Conservation (phyloP, 2,797 vertebrate species). For the Steatocranus sp. region DNA sequence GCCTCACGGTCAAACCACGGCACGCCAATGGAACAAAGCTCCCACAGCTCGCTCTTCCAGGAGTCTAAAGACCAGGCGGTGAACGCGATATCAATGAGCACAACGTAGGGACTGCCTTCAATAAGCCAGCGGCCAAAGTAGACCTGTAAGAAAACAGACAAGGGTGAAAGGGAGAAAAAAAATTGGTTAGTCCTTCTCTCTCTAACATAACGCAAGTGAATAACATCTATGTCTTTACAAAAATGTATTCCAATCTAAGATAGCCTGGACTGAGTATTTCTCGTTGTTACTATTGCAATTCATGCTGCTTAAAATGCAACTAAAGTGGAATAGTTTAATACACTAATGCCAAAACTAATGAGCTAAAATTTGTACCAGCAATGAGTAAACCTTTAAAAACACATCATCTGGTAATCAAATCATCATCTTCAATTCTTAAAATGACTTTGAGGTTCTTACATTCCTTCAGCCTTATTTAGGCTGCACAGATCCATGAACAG, state of each 20-base stretch:
- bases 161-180: background rate
- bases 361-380: background rate
- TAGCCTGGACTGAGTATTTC: background rate
- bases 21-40: conserved; percentile 84
- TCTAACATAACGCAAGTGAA: background rate
- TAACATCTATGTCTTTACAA: background rate
- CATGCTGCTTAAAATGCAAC: background rate
- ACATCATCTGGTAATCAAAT: background rate
- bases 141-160: conserved; percentile 66
- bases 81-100: conserved; percentile 88
- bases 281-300: background rate
- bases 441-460: background rate
- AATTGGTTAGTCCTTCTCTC: background rate
- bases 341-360: background rate
- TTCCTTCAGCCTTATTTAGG: background rate
- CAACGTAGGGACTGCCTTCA: conserved; percentile 88
- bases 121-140: conserved; percentile 94
- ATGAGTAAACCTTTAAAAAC: background rate
- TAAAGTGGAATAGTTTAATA: background rate
- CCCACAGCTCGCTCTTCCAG: conserved; percentile 93
- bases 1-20: conserved; percentile 93
- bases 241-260: background rate
- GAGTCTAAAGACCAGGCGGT: conserved; percentile 89
- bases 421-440: background rate
- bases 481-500: background rate